These are phyloP conservation scores for Agelaius phoeniceus DNA, from an alignment of 2,113 vertebrate genomes.

Conservation along the genomic window DNA sequence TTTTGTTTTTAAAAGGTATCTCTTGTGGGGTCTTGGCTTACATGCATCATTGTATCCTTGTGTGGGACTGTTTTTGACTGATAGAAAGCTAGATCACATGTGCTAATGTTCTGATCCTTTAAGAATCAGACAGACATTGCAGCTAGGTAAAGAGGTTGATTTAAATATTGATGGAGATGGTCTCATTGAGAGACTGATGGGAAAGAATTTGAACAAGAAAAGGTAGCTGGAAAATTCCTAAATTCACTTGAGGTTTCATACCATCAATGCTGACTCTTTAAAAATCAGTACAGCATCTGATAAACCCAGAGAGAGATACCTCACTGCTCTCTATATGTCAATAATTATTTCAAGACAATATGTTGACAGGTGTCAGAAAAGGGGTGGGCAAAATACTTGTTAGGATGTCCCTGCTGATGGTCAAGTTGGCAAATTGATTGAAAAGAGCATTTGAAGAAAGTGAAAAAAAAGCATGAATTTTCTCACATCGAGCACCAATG, in stretches of 20 bases:
- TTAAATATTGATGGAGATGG: constrained; percentile 2
- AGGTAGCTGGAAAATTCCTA: neutral
- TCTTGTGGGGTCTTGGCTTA: neutral
- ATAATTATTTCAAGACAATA: constrained; percentile 15
- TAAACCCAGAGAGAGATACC: neutral
- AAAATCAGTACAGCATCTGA: constrained; percentile 10
- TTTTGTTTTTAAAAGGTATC: neutral
- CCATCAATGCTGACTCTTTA: constrained; percentile 1
- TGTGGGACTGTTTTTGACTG: neutral
- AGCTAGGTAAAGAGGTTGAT: neutral
- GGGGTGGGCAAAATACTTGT: neutral
- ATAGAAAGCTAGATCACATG: neutral
- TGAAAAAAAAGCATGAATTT: neutral
- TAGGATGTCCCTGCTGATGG: neutral
- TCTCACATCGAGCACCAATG: neutral
- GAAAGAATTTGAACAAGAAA: neutral
- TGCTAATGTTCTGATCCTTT: neutral
- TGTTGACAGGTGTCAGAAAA: neutral
- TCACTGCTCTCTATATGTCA: neutral
- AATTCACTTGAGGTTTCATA: constrained; percentile 40
- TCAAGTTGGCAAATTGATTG: neutral
- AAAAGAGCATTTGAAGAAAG: neutral
- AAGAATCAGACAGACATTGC: neutral
- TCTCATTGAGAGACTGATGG: neutral
- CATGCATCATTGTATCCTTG: neutral